Conservation (phyloP, 2,797 vertebrate genomes). For the Sparus aurata region DNA sequence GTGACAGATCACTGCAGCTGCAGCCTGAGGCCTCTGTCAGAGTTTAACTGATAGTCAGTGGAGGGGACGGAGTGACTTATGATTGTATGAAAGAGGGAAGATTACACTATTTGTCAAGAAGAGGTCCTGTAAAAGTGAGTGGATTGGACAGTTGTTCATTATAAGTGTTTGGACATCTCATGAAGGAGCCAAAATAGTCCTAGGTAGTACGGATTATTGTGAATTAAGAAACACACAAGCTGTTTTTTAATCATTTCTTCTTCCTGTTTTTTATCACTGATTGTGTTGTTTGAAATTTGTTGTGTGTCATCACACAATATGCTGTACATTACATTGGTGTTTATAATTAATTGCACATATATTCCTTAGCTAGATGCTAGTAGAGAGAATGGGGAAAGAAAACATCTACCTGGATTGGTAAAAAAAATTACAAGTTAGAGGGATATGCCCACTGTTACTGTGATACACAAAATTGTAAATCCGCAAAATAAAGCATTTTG, state of each 20-base stretch:
- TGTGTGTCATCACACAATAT: background rate
- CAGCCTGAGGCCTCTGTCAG: slow-evolving; percentile 61
- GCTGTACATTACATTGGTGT: background rate
- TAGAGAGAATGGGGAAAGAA: background rate
- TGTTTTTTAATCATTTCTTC: background rate
- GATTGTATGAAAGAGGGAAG: slow-evolving; percentile 16
- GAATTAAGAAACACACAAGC: slow-evolving; percentile 17
- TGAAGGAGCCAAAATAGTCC: background rate
- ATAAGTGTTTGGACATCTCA: slow-evolving; percentile 19
- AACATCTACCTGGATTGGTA: background rate
- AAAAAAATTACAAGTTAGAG: background rate
- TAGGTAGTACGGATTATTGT: background rate
- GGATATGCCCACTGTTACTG: background rate
- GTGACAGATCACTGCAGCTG: slow-evolving; percentile 71
- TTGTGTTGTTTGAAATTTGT: background rate
- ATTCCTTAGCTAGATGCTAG: background rate
- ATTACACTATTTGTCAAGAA: slow-evolving; percentile 46
- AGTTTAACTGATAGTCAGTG: slow-evolving; percentile 52
- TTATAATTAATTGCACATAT: background rate
- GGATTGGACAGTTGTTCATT: slow-evolving; percentile 26
- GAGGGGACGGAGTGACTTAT: slow-evolving; percentile 49
- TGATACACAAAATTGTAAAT: background rate
- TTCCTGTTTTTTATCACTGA: background rate
- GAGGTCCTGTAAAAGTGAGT: slow-evolving; percentile 14
- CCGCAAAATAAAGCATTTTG: background rate